Conservation (phyloP, 1,140 invertebrate species). For the Cryptotermes secundus region DNA sequence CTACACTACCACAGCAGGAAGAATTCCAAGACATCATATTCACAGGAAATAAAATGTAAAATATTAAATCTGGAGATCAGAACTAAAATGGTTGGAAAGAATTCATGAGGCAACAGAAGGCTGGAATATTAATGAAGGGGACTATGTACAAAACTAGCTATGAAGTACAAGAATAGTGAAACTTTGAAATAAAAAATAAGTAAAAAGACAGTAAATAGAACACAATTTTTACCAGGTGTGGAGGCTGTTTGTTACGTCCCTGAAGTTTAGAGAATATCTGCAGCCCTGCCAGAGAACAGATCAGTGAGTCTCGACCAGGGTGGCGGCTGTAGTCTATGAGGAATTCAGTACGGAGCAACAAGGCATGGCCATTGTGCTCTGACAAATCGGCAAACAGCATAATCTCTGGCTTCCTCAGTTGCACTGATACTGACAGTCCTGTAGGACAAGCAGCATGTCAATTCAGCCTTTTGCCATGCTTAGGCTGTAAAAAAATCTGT, state of each 20-base stretch:
- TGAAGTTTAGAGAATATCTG: conserved; percentile 62
- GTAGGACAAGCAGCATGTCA: conserved; percentile 25
- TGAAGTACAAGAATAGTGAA: no score
- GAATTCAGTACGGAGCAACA: conserved; percentile 72
- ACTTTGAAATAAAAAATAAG: no score
- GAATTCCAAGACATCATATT: no score
- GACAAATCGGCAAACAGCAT: conserved; percentile 71
- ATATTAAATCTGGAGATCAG: no score
- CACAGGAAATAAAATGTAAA: no score
- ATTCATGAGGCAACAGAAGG: no score
- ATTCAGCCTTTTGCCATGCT: no score
- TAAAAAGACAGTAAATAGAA: neutral
- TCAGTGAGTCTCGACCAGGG: conserved; percentile 62
- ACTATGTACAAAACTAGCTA: no score
- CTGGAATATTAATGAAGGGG: no score
- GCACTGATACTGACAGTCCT: conserved; percentile 66
- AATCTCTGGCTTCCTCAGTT: conserved; percentile 75
- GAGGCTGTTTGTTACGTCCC: conserved; percentile 30
- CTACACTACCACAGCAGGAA: no score
- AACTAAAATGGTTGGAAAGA: no score
- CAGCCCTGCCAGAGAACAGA: conserved; percentile 64
- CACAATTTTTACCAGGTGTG: conserved; percentile 44
- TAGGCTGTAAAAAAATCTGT: no score
- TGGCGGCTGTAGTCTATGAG: conserved; percentile 71
- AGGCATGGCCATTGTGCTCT: conserved; percentile 66